Evolutionary conservation across 2,797 vertebrate species (phyloP), one percentile per base, ranked within the genome.

Genomic region (Schizothorax lantsangensis): DNA sequence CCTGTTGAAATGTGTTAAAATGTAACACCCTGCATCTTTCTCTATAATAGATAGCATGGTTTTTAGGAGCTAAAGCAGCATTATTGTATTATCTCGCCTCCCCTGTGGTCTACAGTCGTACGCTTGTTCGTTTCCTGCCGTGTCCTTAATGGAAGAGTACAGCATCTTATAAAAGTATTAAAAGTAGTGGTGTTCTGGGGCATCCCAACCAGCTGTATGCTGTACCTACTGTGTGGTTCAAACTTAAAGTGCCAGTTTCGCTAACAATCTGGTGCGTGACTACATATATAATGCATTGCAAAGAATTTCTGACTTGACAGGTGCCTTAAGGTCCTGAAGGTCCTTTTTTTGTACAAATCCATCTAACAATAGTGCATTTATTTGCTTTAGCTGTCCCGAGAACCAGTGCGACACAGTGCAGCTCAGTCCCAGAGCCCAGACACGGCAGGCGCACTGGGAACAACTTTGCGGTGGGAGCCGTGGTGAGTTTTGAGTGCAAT

Each of bases 351-450:
- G 47, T 85, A 30, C 3, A 30, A 43, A 33, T 64, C 40, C 4
- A 19, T 19, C 15, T 38, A 9, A 45, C 49, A 62, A 12, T 14
- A 3, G 17, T 11, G 12, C 2, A 23, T 49, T 62, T 54, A 26
- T 68, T 85, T 66, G 43, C 4, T 68, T 23, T 80, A 95, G 95
- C 97, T 23, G 97, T 97, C 45, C 97, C 97, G 2, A 93, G 96
- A 77, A 97, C 97, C 88, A 97, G 97, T 0, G 95, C 96, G 84
- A 97, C 96, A 0, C 97, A 97, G 89, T 97, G 97, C 94, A 97
- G 96, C 93, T 97, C 97, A 0, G 95, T 97, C n/a, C 97, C 97
- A 0, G 97, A 97, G 89, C 97, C 97, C 0, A 95, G 96, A 49
- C 95, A 96, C 1, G 97, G 97, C 12, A 94, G 94, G 52, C 94